Conservation (phyloP, 2,797 vertebrate genomes). For the Girardinus metallicus region DNA sequence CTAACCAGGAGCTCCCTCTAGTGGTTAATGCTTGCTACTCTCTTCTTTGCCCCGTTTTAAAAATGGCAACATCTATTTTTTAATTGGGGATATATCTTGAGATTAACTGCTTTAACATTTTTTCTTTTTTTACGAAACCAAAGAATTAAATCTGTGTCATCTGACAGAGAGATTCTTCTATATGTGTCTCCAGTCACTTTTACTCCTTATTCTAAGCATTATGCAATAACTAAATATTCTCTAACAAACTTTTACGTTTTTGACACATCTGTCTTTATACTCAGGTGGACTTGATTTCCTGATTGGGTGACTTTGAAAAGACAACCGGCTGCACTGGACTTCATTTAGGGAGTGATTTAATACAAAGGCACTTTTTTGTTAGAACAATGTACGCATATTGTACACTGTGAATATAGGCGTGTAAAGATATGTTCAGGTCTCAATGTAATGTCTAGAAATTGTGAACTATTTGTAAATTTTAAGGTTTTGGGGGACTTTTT, state of each 20-base stretch:
- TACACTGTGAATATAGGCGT: too few relatives aligned
- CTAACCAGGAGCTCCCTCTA: conserved; percentile 57
- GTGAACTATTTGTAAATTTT: not conserved
- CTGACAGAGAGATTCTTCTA: not conserved
- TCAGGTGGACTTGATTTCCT: not conserved
- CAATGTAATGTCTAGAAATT: not conserved
- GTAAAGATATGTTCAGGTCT: not conserved
- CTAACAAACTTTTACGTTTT: not conserved
- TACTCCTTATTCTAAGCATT: not conserved
- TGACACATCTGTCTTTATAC: not conserved
- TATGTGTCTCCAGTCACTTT: not conserved
- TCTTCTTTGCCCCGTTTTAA: not conserved
- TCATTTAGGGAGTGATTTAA: too few relatives aligned
- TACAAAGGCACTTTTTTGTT: too few relatives aligned
- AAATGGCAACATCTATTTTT: not conserved
- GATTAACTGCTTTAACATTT: not conserved
- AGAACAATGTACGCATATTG: too few relatives aligned
- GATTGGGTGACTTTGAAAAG: too few relatives aligned
- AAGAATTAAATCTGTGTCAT: not conserved
- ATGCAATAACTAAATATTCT: not conserved
- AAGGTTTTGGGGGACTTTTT: not conserved
- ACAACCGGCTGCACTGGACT: too few relatives aligned
- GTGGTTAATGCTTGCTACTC: conserved; percentile 23
- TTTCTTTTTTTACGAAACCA: not conserved
- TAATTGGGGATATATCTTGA: not conserved